phyloP scores from a whole-genome alignment of 2,797 vertebrate species.

The Gambusia yucatana region DNA sequence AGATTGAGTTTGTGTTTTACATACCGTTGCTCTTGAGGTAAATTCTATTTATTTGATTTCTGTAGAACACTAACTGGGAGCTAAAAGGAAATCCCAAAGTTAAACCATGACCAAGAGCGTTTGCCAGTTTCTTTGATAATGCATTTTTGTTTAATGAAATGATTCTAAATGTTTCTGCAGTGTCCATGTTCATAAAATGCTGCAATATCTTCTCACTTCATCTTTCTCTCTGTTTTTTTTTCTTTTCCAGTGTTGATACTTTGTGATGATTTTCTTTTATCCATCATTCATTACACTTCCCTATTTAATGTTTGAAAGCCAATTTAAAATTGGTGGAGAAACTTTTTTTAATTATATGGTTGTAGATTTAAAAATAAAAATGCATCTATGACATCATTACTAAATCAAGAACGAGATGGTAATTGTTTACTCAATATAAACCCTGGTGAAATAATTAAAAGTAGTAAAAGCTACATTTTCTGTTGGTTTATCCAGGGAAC shows the following conservation, averaged over 20 bases:
- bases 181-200: not conserved
- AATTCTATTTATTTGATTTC: constrained; percentile 5
- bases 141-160: not conserved
- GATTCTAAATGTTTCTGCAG: not conserved
- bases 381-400: not conserved
- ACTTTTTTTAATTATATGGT: not conserved
- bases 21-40: constrained; percentile 14
- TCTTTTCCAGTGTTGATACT: not conserved
- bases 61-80: not conserved
- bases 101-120: not conserved
- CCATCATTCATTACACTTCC: not conserved
- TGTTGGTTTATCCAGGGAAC: not conserved
- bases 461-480: not conserved
- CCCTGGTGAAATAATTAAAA: not conserved
- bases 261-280: not conserved
- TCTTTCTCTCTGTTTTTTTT: not conserved
- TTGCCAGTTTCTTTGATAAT: not conserved
- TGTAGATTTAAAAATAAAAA: not conserved
- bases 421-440: not conserved
- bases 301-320: not conserved
- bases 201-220: not conserved
- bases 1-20: constrained; percentile 40
- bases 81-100: not conserved
- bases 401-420: not conserved
- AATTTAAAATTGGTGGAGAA: not conserved